Conservation (phyloP, 2,888 invertebrate genomes). For the Neelides folsomi region DNA sequence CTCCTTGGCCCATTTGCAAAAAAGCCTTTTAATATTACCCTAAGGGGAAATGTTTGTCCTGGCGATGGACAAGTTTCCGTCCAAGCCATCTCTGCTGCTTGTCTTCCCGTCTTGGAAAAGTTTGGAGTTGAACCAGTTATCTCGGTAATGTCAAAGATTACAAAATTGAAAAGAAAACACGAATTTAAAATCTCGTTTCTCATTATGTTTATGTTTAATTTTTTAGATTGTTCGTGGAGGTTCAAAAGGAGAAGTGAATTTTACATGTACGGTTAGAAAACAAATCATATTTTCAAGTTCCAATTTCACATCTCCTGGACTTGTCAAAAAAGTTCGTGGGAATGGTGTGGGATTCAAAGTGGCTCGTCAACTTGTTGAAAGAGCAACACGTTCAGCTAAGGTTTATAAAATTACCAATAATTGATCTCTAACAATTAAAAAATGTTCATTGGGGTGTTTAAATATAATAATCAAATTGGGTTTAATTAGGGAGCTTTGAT, state of each 20-base stretch:
- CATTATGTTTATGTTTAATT: too few species aligned
- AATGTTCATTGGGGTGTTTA: too few species aligned
- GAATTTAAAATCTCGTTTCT: too few species aligned
- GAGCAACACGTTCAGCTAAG: constrained; percentile 73
- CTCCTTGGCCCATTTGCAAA: constrained; percentile 92
- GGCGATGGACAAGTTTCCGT: constrained; percentile 27
- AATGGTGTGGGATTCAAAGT: constrained; percentile 77
- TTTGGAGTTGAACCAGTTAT: constrained; percentile 30
- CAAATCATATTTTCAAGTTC: constrained; percentile 54
- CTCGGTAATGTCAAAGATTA: constrained; percentile 19
- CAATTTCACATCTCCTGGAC: constrained; percentile 54
- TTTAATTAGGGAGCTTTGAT: constrained; percentile 58
- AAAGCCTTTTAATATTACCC: constrained; percentile 61
- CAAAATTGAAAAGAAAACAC: too few species aligned
- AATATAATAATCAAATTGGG: too few species aligned
- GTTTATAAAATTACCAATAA: too few species aligned
- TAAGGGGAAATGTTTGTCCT: constrained; percentile 52
- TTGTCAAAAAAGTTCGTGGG: constrained; percentile 86
- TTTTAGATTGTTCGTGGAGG: constrained; percentile 17
- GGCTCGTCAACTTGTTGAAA: constrained; percentile 82
- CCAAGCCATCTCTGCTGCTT: constrained; percentile 30
- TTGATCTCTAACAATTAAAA: too few species aligned
- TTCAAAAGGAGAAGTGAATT: constrained; percentile 51
- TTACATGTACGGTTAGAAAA: constrained; percentile 75
- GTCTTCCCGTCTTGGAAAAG: constrained; percentile 27